A percentile compares a stretch with the other conserved stretches of the same genome.
phyloP scores from a whole-genome alignment of 2,113 vertebrate species.

The Coreoperca whiteheadi region DNA sequence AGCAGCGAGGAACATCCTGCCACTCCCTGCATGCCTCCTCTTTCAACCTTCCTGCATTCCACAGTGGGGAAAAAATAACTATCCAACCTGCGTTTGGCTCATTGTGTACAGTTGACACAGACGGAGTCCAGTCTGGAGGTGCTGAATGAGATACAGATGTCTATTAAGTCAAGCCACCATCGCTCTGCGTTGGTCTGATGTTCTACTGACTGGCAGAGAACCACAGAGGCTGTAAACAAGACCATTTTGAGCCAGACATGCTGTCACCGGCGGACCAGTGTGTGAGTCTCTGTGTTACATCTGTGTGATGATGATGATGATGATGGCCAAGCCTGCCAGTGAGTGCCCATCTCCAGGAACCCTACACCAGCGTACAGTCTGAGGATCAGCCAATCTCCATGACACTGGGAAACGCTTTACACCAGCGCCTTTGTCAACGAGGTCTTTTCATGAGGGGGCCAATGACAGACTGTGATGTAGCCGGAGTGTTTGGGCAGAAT shows the following conservation, averaged over 20 bases:
- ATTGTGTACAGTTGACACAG: conserved; percentile 49
- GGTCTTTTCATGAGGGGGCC: conserved; percentile 64
- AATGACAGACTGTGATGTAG: conserved; percentile 76
- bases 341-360: conserved; percentile 52
- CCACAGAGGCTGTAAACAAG: conserved; percentile 57
- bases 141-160: conserved; percentile 65
- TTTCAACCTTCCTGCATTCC: conserved; percentile 65
- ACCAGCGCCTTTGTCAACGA: conserved; percentile 75
- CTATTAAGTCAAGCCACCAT: conserved; percentile 26
- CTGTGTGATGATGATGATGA: conserved; percentile 43
- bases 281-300: conserved; percentile 42
- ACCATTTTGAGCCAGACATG: conserved; percentile 61
- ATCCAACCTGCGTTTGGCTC: conserved; percentile 48
- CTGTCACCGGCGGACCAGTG: conserved; percentile 45
- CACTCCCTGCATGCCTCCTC: conserved; percentile 46
- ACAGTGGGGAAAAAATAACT: conserved; percentile 27
- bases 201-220: conserved; percentile 13
- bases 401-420: conserved; percentile 68
- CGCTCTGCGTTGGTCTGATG: conserved; percentile 27
- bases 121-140: conserved; percentile 50
- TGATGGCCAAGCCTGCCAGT: conserved; percentile 27
- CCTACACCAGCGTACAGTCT: conserved; percentile 49
- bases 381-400: conserved; percentile 58
- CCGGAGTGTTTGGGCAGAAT: conserved; percentile 71
- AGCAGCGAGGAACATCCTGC: conserved; percentile 64